Percentiles rank a stretch among this genome's conserved stretches.
Conservation (phyloP, 1,140 invertebrate species). For the Anoplolepis gracilipes region DNA sequence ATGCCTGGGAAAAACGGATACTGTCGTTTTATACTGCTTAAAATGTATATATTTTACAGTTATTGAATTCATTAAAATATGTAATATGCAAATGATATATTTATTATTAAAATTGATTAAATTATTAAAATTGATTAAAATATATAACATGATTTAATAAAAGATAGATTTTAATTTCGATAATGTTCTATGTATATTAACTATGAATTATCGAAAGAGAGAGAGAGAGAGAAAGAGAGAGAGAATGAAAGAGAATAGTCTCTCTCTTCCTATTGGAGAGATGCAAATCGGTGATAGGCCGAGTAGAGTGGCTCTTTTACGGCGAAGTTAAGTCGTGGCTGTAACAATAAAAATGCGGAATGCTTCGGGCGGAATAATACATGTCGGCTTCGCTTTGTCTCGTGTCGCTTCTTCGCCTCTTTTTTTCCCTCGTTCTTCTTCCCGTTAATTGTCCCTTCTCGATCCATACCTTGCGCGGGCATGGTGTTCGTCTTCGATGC, state of each 20-base stretch:
- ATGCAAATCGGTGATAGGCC: conserved; percentile 50
- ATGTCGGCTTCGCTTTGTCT: conserved; percentile 45
- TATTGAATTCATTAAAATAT: neutral
- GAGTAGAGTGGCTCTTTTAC: conserved; percentile 55
- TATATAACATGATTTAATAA: neutral
- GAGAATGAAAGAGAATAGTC: neutral
- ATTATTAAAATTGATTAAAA: too few species aligned
- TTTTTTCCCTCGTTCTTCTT: neutral
- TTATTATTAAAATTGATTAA: too few species aligned
- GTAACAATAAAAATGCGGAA: conserved; percentile 59
- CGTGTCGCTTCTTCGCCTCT: neutral
- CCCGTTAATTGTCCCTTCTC: conserved; percentile 27
- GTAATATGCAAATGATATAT: neutral
- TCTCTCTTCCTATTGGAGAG: conserved; percentile 51
- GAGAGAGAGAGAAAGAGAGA: neutral
- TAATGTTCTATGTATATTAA: conserved; percentile 30
- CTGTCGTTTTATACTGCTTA: neutral
- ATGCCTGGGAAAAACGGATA: neutral
- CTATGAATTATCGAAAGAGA: conserved; percentile 2
- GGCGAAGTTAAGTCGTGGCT: conserved; percentile 44
- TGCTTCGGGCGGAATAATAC: conserved; percentile 50
- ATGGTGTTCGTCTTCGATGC: conserved; percentile 17
- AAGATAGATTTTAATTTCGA: neutral
- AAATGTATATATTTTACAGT: neutral
- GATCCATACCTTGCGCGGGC: neutral